Percentiles rank a stretch among this genome's conserved stretches.
Evolutionary conservation across 1,140 invertebrate species (phyloP).

Genomic region (Limonius californicus): DNA sequence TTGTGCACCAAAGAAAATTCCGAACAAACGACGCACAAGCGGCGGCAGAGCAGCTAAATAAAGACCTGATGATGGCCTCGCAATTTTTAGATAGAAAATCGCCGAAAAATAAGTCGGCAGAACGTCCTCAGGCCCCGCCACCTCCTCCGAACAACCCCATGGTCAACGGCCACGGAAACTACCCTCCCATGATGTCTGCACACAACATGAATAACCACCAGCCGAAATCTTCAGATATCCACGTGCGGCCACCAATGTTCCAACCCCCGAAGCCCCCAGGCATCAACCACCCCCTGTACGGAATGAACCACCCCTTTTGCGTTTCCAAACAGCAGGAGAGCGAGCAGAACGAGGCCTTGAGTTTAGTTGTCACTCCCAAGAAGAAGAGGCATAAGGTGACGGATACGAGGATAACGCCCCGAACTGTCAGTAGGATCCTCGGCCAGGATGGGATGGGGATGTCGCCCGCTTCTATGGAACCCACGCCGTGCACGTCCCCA

Average conservation of each 20-base stretch:
- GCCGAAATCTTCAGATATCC: conserved; percentile 63
- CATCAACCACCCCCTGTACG: conserved; percentile 62
- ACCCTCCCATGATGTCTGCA: conserved; percentile 39
- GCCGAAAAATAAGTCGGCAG: conserved; percentile 72
- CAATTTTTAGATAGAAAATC: conserved; percentile 80
- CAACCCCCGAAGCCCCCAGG: conserved; percentile 72
- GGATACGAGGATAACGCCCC: conserved; percentile 89
- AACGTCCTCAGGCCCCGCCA: conserved; percentile 56
- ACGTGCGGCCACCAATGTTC: conserved; percentile 63
- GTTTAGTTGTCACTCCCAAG: conserved; percentile 89
- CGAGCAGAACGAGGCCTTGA: conserved; percentile 91
- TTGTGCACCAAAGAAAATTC: conserved; percentile 74
- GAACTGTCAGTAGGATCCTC: conserved; percentile 81
- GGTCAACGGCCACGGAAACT: conserved; percentile 43
- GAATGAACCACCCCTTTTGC: conserved; percentile 66
- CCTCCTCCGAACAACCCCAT: conserved; percentile 45
- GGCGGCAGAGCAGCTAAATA: conserved; percentile 75
- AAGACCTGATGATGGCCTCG: conserved; percentile 70
- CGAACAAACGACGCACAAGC: conserved; percentile 73
- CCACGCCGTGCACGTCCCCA: conserved; percentile 55
- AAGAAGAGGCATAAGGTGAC: conserved; percentile 97
- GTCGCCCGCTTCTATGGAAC: conserved; percentile 52
- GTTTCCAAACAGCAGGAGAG: conserved; percentile 60
- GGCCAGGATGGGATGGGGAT: conserved; percentile 73
- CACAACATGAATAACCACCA: conserved; percentile 52